Evolutionary conservation across 2,888 invertebrate genomes (phyloP), one percentile per base, ranked within the genome.

Genomic region (Empis livida): DNA sequence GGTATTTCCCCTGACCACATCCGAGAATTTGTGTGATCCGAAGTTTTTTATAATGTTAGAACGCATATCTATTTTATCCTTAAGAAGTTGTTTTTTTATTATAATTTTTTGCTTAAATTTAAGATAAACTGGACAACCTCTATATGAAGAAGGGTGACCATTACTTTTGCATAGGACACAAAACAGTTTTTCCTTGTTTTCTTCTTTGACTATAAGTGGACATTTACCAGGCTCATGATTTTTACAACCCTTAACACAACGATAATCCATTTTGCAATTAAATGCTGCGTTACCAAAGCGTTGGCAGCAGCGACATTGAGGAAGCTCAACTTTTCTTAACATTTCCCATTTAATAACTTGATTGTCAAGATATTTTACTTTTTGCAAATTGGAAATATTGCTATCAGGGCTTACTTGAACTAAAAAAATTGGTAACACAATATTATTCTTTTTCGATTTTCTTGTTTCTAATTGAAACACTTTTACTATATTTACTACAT

Each of bases 291-390:
- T 30, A 10, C 45, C 45, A 11, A 15, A 40, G 5, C 30, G 23
- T 16, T 45, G 39, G 16, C 45, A 45, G 8, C 40, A 10, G 38
- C 43, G 17, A 53, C 54, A 17, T 49, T 60, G 41, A 20, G 3
- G 13, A 13, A 31, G 10, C 2, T 13, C 31, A 11, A 11, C 13
- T 13, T 31, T 31, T 11, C 3, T 11, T 5, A 31, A 3, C 3
- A 11, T 31, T 31, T 31, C 31, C 31, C 13, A 31, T 10, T 3
- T 13, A 11, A 31, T 31, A 11, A 31, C 31, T 31, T 31, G 31
- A 13, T 31, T 31, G 9, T 31, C 13, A 10, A 31, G 31, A 8
- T 31, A 31, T 31, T 13, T 31, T 11, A 31, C 9, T 11, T 31
- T 31, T 10, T 31, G 31, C 9, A 31, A 31, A 31, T 31, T 13